Base-by-base conservation (phyloP, 1,140 invertebrate species). In the Latrodectus geometricus region DNA sequence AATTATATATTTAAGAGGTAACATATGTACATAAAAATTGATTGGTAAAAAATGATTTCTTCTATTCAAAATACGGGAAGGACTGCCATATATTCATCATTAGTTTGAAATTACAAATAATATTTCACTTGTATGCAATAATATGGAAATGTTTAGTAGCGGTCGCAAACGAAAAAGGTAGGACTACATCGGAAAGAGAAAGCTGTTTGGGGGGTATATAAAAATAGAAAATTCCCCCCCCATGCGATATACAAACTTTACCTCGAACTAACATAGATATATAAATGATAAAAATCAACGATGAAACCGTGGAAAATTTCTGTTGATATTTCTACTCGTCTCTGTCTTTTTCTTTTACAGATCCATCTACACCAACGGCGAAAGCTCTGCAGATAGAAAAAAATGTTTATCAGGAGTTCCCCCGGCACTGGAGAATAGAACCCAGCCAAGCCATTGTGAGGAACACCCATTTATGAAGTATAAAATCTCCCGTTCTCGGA, bases 301-400 rank as follows among this genome's bases (percentile, higher is more conserved):
- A 86, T 86, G 83, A 86, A 86, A 86, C 83, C 83, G 83, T 86
- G 83, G 54, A 86, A 86, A 86, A 86, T 86, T 86, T 86, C 76
- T 86, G 83, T 86, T 86, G 83, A 86, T 86, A 86, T 78, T 86
- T 86, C 83, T 84, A 11, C 82, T 86, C 75, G 83, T 86, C 83
- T 72, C 83, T 86, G 74, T 77, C 83, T 86, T 86, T 68, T 80
- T 82, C 20, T 83, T 83, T 86, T 86, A 17, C 75, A 86, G 83
- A 86, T 77, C 69, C 70, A 74, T 83, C 82, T 23, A 61, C 54
- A 61, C 20, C 35, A 56, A 84, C 21, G 17, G 35, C 23, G 61
- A 76, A n/a, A 52, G 15, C 48, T 52, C 23, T 11, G n/a, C 72
- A 75, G 56, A 76, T 20, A 61, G 23, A 21, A 70, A 23, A 70